These are phyloP conservation scores for Parazoanthus atlanticus DNA, from an alignment of 92 coral and sea anemone genomes.

Conservation along the genomic window DNA sequence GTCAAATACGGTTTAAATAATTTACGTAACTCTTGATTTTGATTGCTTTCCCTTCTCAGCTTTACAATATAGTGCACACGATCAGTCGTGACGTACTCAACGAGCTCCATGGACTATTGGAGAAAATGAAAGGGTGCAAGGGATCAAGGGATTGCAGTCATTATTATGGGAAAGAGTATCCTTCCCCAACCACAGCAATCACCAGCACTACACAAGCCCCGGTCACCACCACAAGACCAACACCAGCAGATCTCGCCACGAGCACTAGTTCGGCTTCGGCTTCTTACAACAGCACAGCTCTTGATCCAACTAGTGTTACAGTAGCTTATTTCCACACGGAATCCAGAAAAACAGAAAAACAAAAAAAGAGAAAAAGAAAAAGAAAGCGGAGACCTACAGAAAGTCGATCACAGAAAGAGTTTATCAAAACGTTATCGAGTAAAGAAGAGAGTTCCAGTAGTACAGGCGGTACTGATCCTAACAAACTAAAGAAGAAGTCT, in stretches of 20 bases:
- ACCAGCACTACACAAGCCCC: constrained; percentile 9
- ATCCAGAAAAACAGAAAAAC: not conserved
- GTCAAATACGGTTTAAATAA: not conserved
- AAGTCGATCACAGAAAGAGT: not conserved
- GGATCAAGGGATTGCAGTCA: constrained; percentile 81
- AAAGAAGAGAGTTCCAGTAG: not conserved
- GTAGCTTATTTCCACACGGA: not conserved
- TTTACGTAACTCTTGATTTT: not conserved
- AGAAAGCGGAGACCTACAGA: not conserved
- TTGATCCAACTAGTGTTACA: not conserved
- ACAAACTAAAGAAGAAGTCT: constrained; percentile 14
- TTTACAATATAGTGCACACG: constrained; percentile 68
- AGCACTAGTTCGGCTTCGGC: not conserved
- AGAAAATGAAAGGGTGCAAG: constrained; percentile 65
- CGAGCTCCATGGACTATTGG: constrained; percentile 73
- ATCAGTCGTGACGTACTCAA: constrained; percentile 69
- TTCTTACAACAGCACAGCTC: not conserved
- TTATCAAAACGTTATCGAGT: not conserved
- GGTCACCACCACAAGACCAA: not conserved
- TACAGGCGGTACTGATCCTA: not conserved
- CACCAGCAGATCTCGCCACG: not conserved
- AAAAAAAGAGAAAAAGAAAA: not conserved
- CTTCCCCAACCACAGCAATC: not conserved
- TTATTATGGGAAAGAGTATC: constrained; percentile 66
- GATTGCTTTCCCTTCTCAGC: constrained; percentile 46